phyloP scores from a whole-genome alignment of 2,888 invertebrate genomes.

The Zhuqinia jingwanae region DNA sequence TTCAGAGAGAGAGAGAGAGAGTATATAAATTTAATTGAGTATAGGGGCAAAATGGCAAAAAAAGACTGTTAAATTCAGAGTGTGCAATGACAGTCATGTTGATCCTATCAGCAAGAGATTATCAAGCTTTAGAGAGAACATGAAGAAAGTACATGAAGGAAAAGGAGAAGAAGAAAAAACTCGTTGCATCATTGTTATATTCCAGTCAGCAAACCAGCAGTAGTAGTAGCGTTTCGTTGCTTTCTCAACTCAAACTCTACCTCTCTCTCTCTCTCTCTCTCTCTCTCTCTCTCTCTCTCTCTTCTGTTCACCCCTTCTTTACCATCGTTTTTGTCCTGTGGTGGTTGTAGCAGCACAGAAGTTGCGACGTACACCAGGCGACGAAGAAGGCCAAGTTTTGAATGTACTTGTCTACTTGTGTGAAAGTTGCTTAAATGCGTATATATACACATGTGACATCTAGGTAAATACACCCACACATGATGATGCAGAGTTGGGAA shows the following conservation, averaged over 20 bases:
- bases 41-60: constrained; percentile 41
- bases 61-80: constrained; percentile 46
- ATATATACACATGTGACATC: not conserved
- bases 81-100: constrained; percentile 52
- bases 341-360: not conserved
- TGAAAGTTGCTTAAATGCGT: not conserved
- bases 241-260: not conserved
- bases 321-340: too few relatives aligned
- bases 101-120: constrained; percentile 55
- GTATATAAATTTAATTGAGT: constrained; percentile 39
- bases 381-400: too few relatives aligned
- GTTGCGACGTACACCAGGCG: too few relatives aligned
- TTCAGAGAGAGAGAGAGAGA: too few relatives aligned
- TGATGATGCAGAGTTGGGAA: too few relatives aligned
- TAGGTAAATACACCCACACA: not conserved
- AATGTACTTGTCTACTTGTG: not conserved
- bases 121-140: constrained; percentile 34
- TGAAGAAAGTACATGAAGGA: constrained; percentile 11
- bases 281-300: too few relatives aligned
- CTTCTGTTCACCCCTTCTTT: too few relatives aligned
- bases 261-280: not conserved
- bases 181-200: not conserved
- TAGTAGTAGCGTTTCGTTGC: too few relatives aligned
- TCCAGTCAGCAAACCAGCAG: not conserved
- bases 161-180: constrained; percentile 1